Percentiles rank a stretch among this genome's conserved stretches.
These are phyloP conservation scores for Rallus limicola DNA, from an alignment of 2,113 vertebrate genomes.

Conservation along the genomic window DNA sequence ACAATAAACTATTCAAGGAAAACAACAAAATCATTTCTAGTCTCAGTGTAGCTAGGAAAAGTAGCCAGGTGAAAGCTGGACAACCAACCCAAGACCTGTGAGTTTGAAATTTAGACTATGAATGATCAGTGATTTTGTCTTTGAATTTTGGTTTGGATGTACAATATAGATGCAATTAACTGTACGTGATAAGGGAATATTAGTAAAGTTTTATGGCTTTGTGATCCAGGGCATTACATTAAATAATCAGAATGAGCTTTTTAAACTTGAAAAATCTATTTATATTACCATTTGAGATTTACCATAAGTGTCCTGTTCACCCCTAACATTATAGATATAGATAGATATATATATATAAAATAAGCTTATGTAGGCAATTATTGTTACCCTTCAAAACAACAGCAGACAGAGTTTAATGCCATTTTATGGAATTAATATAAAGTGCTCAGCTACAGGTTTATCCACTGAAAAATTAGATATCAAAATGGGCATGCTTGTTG, in stretches of 20 bases:
- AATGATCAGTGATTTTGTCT: background rate
- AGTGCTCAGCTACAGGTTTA: background rate
- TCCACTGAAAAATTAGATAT: background rate
- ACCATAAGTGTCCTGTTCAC: background rate
- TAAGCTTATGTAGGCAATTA: background rate
- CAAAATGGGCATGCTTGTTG: background rate
- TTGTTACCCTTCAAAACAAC: background rate
- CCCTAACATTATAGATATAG: background rate
- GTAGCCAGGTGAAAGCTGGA: background rate
- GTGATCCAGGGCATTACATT: background rate
- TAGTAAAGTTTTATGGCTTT: background rate
- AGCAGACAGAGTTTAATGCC: background rate
- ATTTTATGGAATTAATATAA: background rate
- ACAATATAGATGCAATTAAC: background rate
- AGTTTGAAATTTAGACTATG: background rate
- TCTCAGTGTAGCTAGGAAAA: background rate
- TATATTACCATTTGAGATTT: background rate
- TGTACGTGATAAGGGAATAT: background rate
- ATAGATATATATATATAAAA: too few species aligned
- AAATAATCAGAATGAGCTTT: background rate
- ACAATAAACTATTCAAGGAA: background rate
- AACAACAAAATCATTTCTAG: background rate
- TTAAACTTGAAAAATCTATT: background rate
- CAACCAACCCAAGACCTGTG: background rate
- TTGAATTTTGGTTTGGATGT: background rate